Percentiles rank a stretch among this genome's conserved stretches.
Evolutionary conservation across 2,113 vertebrate genomes (phyloP).

Genomic region (Stigmatopora nigra): DNA sequence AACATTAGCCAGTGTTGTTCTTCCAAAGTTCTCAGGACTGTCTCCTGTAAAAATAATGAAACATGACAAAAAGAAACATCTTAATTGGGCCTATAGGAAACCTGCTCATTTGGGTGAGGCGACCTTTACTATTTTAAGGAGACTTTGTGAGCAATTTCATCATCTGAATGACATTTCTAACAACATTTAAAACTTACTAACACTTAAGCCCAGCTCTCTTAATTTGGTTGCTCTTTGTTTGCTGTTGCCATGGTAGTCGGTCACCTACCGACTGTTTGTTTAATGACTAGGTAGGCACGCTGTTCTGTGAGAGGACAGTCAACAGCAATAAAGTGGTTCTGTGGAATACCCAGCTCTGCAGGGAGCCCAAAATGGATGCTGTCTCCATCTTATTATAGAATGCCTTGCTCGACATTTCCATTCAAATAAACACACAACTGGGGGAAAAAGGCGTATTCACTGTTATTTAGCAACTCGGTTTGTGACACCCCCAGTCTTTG

Average conservation of each 20-base stretch:
- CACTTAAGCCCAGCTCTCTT: slow-evolving; percentile 19
- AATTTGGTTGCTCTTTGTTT: slow-evolving; percentile 41
- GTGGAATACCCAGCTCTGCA: slow-evolving; percentile 25
- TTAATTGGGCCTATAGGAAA: slow-evolving; percentile 27
- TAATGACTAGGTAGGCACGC: slow-evolving; percentile 45
- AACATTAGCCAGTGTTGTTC: slow-evolving; percentile 91
- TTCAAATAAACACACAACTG: slow-evolving; percentile 38
- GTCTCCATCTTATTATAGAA: slow-evolving; percentile 32
- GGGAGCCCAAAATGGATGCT: slow-evolving; percentile 30
- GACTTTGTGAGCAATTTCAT: slow-evolving; percentile 10
- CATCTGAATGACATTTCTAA: slow-evolving; percentile 23
- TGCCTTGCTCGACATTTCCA: slow-evolving; percentile 43
- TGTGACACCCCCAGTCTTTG: slow-evolving; percentile 17
- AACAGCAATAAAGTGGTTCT: slow-evolving; percentile 39
- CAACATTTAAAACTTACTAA: slow-evolving; percentile 21
- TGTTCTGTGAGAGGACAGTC: slow-evolving; percentile 44
- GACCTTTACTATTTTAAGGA: slow-evolving; percentile 14
- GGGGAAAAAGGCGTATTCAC: slow-evolving; percentile 42
- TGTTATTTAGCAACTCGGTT: slow-evolving; percentile 33
- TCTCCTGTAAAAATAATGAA: slow-evolving; percentile 72
- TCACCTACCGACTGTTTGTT: slow-evolving; percentile 33
- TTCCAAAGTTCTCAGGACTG: slow-evolving; percentile 84
- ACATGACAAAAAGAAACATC: slow-evolving; percentile 40
- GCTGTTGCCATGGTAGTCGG: slow-evolving; percentile 41
- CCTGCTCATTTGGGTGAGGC: slow-evolving; percentile 15